Conservation (phyloP, 2,113 vertebrate species). For the mouse (Mus musculus) region DNA sequence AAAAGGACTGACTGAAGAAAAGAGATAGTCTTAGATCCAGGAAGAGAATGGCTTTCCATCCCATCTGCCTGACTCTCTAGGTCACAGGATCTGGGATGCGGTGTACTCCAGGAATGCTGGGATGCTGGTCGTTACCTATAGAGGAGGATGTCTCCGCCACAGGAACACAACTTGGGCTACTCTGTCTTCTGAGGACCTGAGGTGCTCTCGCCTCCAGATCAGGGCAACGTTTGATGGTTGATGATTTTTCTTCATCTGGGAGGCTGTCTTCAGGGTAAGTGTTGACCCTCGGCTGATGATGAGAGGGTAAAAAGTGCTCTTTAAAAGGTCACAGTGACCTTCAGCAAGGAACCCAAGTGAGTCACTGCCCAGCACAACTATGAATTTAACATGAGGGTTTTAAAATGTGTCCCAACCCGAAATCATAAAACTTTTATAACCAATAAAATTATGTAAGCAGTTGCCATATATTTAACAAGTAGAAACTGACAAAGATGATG, state of each 20-base stretch:
- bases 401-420: neutral
- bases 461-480: slow-evolving; percentile 39
- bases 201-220: slow-evolving; percentile 88
- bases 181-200: slow-evolving; percentile 90
- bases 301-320: slow-evolving; percentile 58
- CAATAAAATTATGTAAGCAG: slow-evolving; percentile 41
- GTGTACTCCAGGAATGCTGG: slow-evolving; percentile 90
- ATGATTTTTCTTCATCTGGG: slow-evolving; percentile 90
- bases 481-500: slow-evolving; percentile 47
- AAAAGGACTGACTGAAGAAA: neutral
- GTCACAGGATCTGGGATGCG: slow-evolving; percentile 82
- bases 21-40: slow-evolving; percentile 34
- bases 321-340: slow-evolving; percentile 26
- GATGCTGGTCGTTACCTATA: slow-evolving; percentile 89
- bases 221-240: slow-evolving; percentile 93
- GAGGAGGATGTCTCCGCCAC: slow-evolving; percentile 85
- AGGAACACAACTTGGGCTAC: slow-evolving; percentile 91
- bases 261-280: slow-evolving; percentile 92
- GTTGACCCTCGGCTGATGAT: slow-evolving; percentile 90
- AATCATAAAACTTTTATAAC: slow-evolving; percentile 36
- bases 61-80: slow-evolving; percentile 76
- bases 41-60: slow-evolving; percentile 12
- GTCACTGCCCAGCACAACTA: slow-evolving; percentile 13
- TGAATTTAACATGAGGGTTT: neutral
- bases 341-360: slow-evolving; percentile 50